Percentiles rank a stretch among this genome's conserved stretches.
phyloP scores from a whole-genome alignment of 2,797 vertebrate species.

The Rhodeus uyekii region DNA sequence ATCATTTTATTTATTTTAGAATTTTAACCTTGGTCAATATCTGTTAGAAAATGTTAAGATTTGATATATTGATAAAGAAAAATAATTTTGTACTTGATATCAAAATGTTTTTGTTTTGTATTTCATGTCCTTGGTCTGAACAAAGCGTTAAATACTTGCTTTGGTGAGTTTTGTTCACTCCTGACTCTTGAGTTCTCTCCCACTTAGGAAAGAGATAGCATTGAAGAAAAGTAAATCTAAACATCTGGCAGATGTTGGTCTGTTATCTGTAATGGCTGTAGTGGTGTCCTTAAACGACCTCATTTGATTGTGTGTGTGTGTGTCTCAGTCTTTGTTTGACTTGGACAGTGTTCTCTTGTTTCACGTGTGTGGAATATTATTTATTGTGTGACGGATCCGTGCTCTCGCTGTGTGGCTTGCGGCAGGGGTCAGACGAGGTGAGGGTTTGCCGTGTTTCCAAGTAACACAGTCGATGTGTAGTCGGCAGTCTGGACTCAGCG shows the following conservation, averaged over 20 bases:
- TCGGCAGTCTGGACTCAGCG: neutral
- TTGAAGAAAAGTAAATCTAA: slow-evolving; percentile 16
- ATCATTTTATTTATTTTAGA: neutral
- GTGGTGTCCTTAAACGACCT: slow-evolving; percentile 44
- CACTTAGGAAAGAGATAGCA: neutral
- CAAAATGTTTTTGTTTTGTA: no score
- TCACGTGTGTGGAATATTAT: slow-evolving; percentile 28
- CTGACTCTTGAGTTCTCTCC: no score
- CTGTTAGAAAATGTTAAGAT: neutral
- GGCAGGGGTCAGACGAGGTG: slow-evolving; percentile 38
- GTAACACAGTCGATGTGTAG: slow-evolving; percentile 30
- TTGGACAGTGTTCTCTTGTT: slow-evolving; percentile 31
- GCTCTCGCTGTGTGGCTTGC: slow-evolving; percentile 18
- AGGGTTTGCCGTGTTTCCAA: slow-evolving; percentile 20
- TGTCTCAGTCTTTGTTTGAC: slow-evolving; percentile 5
- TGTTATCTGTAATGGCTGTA: neutral
- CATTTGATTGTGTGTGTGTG: neutral
- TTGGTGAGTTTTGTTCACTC: neutral
- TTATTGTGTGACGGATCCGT: slow-evolving; percentile 19
- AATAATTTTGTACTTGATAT: neutral
- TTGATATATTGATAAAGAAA: neutral
- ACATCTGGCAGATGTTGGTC: slow-evolving; percentile 32
- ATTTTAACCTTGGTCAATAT: neutral
- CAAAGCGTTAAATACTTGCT: neutral
- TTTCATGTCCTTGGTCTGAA: neutral